These are phyloP conservation scores for Nyctibius grandis DNA, from an alignment of 2,797 vertebrate species.

Conservation along the genomic window DNA sequence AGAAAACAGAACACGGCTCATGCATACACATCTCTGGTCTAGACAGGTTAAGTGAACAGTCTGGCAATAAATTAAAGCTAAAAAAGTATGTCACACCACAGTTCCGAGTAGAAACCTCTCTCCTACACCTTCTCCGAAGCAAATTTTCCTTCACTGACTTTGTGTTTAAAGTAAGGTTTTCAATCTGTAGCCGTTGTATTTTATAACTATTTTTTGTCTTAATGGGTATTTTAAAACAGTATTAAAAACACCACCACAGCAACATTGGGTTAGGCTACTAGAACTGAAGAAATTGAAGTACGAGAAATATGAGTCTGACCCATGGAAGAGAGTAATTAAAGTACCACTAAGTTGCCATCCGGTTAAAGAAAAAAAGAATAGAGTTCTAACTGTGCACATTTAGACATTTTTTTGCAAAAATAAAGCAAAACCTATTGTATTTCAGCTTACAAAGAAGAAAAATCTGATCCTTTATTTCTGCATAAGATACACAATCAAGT, in stretches of 20 bases:
- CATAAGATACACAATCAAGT: background rate
- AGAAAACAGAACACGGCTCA: background rate
- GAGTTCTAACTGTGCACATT: accelerated
- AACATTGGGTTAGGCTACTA: background rate
- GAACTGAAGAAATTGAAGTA: background rate
- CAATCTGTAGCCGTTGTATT: background rate
- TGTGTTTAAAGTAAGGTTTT: background rate
- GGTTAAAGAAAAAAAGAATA: background rate
- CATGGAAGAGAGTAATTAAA: background rate
- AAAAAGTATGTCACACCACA: background rate
- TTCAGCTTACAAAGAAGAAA: background rate
- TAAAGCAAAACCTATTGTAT: background rate
- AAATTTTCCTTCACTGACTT: background rate
- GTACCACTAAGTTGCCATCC: background rate
- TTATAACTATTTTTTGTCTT: background rate
- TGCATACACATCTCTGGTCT: conserved; percentile 41
- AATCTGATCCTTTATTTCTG: background rate
- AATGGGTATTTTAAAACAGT: background rate
- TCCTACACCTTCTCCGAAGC: background rate
- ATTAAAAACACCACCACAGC: background rate
- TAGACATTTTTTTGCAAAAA: background rate
- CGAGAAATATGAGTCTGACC: background rate
- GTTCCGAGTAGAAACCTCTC: background rate
- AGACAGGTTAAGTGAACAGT: conserved; percentile 40
- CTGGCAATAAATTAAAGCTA: background rate